Percentiles rank a stretch among this genome's conserved stretches.
Evolutionary conservation across 2,888 invertebrate genomes (phyloP).

Genomic region (Cheilosia impressa): DNA sequence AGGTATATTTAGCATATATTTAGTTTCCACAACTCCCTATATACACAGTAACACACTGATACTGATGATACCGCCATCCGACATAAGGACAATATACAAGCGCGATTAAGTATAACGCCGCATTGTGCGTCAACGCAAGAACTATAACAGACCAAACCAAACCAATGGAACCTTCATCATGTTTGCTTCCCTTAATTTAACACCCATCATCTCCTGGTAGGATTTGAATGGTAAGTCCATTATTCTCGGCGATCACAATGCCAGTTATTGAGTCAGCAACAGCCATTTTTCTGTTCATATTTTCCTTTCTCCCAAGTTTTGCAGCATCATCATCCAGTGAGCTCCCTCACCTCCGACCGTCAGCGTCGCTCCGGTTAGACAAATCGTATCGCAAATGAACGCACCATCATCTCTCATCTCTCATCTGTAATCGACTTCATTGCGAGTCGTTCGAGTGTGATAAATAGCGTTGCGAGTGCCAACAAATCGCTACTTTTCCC

Average conservation of each 20-base stretch:
- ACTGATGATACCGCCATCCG: too few relatives aligned
- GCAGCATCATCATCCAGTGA: constrained; percentile 39
- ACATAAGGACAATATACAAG: constrained; percentile 8
- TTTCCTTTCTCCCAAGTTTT: constrained; percentile 17
- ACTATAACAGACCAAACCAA: constrained; percentile 3
- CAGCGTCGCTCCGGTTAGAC: constrained; percentile 32
- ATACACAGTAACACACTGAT: too few relatives aligned
- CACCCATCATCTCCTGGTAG: constrained; percentile 40
- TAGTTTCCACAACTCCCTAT: too few relatives aligned
- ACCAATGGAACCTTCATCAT: constrained; percentile 35
- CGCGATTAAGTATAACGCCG: constrained; percentile 33
- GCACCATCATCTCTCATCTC: constrained; percentile 34
- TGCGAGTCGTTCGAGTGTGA: constrained; percentile 66
- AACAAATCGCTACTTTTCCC: constrained; percentile 60
- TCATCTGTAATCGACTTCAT: constrained; percentile 10
- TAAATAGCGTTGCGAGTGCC: constrained; percentile 72
- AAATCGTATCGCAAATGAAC: constrained; percentile 68
- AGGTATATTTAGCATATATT: too few relatives aligned
- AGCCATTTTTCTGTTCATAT: constrained; percentile 49
- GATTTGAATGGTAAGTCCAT: constrained; percentile 46
- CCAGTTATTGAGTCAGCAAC: constrained; percentile 67
- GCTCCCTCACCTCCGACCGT: constrained; percentile 7
- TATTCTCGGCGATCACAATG: constrained; percentile 54
- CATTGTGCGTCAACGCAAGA: constrained; percentile 25
- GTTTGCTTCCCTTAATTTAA: constrained; percentile 51